Evolutionary conservation across 2,113 vertebrate species (phyloP).

Genomic region (Athene noctua): DNA sequence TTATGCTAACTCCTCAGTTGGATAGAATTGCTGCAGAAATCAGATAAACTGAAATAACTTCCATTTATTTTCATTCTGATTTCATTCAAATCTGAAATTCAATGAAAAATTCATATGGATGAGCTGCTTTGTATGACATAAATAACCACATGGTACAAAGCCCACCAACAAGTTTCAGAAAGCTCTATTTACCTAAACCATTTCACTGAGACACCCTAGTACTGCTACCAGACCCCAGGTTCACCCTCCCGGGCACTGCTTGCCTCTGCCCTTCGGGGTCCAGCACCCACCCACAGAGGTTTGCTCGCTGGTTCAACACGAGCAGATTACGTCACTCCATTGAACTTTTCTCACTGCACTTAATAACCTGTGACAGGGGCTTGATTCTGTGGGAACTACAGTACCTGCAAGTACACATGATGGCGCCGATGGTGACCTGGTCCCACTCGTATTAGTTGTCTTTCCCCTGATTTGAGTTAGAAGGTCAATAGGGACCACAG

Average conservation of each 20-base stretch:
- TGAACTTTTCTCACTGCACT: not conserved
- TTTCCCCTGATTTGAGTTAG: not conserved
- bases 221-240: not conserved
- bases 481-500: accelerated
- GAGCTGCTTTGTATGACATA: not conserved
- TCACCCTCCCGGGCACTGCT: not conserved
- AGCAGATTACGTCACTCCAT: too few relatives aligned
- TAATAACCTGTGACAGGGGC: too few relatives aligned
- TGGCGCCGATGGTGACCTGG: not conserved
- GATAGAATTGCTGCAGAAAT: not conserved
- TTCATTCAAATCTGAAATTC: not conserved
- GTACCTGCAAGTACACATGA: accelerated
- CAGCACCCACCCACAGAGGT: not conserved
- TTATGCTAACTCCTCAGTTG: not conserved
- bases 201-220: not conserved
- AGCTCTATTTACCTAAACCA: not conserved
- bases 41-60: not conserved
- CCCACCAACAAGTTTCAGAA: not conserved
- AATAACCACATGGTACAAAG: not conserved
- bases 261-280: not conserved
- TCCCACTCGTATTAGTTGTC: accelerated
- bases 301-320: not conserved
- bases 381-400: not conserved
- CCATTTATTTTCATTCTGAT: not conserved
- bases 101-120: not conserved